phyloP scores from a whole-genome alignment of 2,113 vertebrate species.

The Pluvianellus socialis region DNA sequence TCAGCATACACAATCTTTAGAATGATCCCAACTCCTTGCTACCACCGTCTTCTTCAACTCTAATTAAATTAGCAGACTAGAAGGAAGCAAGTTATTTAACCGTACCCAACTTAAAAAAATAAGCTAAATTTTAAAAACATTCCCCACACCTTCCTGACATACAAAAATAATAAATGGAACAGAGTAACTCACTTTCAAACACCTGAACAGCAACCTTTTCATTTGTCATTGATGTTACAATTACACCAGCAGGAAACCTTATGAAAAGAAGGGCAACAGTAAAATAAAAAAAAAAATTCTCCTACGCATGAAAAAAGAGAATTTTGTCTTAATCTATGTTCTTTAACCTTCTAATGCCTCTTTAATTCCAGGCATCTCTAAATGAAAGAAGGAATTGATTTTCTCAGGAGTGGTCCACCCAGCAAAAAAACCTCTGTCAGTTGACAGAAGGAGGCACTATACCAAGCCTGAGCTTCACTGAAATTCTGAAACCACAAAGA shows the following conservation, averaged over 20 bases:
- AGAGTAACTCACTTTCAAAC: neutral
- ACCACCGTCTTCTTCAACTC: neutral
- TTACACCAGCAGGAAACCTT: neutral
- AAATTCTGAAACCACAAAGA: constrained; percentile 26
- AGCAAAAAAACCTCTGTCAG: neutral
- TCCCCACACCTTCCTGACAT: neutral
- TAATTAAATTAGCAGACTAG: neutral
- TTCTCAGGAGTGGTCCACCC: constrained; percentile 35
- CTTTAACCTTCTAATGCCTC: neutral
- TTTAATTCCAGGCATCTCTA: constrained; percentile 31
- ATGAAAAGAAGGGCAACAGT: neutral
- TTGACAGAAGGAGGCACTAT: constrained; percentile 24
- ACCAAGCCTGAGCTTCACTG: neutral
- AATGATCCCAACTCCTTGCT: neutral
- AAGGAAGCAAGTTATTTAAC: neutral
- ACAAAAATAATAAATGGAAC: neutral
- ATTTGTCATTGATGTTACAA: neutral
- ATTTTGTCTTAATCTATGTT: neutral
- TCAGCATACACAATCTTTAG: neutral
- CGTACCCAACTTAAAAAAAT: neutral
- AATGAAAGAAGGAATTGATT: constrained; percentile 55
- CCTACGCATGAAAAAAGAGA: neutral
- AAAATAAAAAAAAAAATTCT: neutral
- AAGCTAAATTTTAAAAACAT: neutral
- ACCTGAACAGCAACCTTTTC: neutral